Evolutionary conservation across 2,888 invertebrate genomes (phyloP).

Genomic region (Yponomeuta malinellus): DNA sequence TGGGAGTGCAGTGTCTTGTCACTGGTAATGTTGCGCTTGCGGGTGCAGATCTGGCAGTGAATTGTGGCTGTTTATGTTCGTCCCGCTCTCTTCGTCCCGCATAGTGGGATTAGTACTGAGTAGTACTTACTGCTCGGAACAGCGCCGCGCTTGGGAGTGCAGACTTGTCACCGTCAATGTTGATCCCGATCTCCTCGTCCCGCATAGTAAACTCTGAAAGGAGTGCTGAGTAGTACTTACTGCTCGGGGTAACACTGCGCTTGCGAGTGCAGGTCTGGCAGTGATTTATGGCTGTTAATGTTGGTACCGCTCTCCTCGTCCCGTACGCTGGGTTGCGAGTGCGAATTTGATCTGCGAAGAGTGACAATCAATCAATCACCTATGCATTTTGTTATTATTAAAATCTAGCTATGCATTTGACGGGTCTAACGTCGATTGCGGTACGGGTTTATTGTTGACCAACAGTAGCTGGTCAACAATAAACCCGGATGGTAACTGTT

Average conservation of each 20-base stretch:
- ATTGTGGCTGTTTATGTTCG: slow-evolving; percentile 84
- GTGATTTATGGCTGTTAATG: slow-evolving; percentile 86
- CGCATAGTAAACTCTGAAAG: slow-evolving; percentile 15
- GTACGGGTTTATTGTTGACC: too few species aligned
- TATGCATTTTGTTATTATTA: too few species aligned
- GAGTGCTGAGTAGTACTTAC: slow-evolving; percentile 35
- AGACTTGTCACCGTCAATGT: slow-evolving; percentile 88
- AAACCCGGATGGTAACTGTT: too few species aligned
- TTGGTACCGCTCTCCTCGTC: slow-evolving; percentile 73
- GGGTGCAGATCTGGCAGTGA: slow-evolving; percentile 87
- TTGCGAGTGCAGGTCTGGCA: slow-evolving; percentile 85
- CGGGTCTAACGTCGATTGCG: too few species aligned
- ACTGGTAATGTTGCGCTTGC: slow-evolving; percentile 50
- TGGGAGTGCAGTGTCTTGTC: too few species aligned
- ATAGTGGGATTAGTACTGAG: neutral
- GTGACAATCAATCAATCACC: neutral
- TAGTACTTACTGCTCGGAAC: slow-evolving; percentile 58
- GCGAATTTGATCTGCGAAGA: slow-evolving; percentile 74
- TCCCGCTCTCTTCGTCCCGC: slow-evolving; percentile 55
- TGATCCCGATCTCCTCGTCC: slow-evolving; percentile 42
- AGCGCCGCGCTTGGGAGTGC: slow-evolving; percentile 77
- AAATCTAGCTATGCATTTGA: too few species aligned
- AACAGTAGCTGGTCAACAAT: too few species aligned
- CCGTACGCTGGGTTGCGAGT: slow-evolving; percentile 76
- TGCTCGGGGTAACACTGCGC: slow-evolving; percentile 65